Base-by-base conservation (phyloP, 2,113 vertebrate genomes). In the Fregetta grallaria region DNA sequence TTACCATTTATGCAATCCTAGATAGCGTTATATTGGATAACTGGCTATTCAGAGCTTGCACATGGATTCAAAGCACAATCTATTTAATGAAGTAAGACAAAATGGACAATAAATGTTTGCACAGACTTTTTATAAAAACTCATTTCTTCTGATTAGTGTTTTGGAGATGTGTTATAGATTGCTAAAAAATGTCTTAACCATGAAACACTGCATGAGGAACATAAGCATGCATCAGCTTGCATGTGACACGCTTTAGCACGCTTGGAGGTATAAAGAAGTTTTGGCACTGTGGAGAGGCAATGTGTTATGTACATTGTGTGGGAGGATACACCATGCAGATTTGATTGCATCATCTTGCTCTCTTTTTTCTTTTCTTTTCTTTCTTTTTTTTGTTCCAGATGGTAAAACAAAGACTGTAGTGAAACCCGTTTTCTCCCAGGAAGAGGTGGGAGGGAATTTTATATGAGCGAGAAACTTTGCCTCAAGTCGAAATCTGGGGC, bases 401-500 rank as follows among this genome's bases (percentile, higher is more conserved):
- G 94, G 81, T 90, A 86, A 94, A 96, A 97, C 95, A 97, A 94
- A 98, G 96, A 72, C 91, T 82, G 76, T 76, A 92, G 95, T 94
- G 94, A 96, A 97, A 98, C 95, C 88, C 25, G 45, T 92, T 97
- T 96, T 94, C 94, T 94, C 94, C 89, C 95, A 95, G 94, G 94
- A 97, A 95, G 95, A 93, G 86, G 94, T 97, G 94, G 97, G 96
- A 97, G 95, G 96, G 97, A 97, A 95, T 97, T 95, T 97, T 95
- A 90, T 88, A 40, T 88, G 94, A 95, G 94, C 38, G 1, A 95
- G 96, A 96, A 97, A 97, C 88, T 97, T 97, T 76, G 97, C 96
- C 92, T 93, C 52, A 15, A 94, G 97, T 94, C 4, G 71, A 94
- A 97, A 97, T 96, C 85, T 88, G 94, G 91, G 70, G 83, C 89